Base-by-base conservation (phyloP, 2,888 invertebrate species). In the Dendrolimus pini region DNA sequence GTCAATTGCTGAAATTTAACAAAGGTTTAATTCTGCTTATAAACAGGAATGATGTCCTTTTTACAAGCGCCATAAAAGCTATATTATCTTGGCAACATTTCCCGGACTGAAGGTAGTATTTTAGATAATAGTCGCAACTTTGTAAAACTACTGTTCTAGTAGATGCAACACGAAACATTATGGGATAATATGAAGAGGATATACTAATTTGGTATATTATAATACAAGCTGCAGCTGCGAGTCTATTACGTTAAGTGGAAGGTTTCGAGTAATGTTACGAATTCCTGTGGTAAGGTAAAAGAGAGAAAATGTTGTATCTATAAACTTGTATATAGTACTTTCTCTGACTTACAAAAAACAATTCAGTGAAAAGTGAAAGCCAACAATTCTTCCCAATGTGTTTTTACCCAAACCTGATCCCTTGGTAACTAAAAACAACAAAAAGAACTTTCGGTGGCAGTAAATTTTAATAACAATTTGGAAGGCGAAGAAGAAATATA, bases 401-500 rank as follows among this genome's bases (percentile, higher is more conserved):
- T 30, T 30, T 30, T 30, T 30, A 30, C 30, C 30, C 3, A 12
- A 52, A 12, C 9, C 41, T 54, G 42, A 57, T 53, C 14, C n/a
- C 58, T 58, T 53, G 52, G 47, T 12, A 52, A 55, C 13, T 59
- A 55, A 55, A 30, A 56, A 60, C 55, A 55, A 58, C 60, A 61
- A 66, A 66, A 69, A 71, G 65, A 69, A 69, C 57, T 67, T 66
- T 67, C 65, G 61, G 70, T 76, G 72, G 72, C 72, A 72, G 72
- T 85, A 80, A 82, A 83, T 83, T 83, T 77, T 80, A 82, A 84
- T 85, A 75, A 80, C 74, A 77, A 77, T 80, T 80, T 78, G 63
- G 71, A 66, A 70, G 72, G 72, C 72, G 70, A 62, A 66, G 69
- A 70, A 71, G 75, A 82, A 82, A 30, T 30, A 30, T 47, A 12